Percentiles rank a stretch among this genome's conserved stretches.
Conservation (phyloP, 2,797 vertebrate species). For the Orientallactaga sibirica region DNA sequence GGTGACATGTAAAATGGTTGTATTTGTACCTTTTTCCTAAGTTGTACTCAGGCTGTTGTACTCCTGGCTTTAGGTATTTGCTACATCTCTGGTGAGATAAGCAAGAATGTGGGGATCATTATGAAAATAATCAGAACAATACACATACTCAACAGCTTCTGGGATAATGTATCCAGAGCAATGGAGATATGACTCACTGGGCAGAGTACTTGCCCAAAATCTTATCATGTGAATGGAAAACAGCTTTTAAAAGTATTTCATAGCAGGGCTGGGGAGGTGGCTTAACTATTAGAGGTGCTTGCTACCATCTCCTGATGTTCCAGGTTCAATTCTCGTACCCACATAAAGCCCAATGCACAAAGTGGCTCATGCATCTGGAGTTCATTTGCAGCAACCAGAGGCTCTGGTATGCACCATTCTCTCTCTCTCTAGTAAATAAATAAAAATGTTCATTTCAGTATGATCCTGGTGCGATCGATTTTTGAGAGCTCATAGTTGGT, state of each 20-base stretch:
- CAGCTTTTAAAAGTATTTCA: background rate
- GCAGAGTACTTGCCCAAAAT: background rate
- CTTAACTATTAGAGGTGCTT: no score
- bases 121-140: conserved; percentile 31
- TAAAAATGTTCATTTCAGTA: background rate
- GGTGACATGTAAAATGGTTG: conserved; percentile 13
- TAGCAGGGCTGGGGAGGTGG: no score
- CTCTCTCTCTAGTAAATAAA: background rate
- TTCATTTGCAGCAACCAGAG: no score
- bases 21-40: conserved; percentile 13
- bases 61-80: conserved; percentile 22
- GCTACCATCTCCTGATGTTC: no score
- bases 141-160: conserved; percentile 24
- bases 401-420: no score
- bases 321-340: no score
- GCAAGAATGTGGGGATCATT: background rate
- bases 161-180: background rate
- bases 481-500: background rate
- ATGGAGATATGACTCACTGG: no score
- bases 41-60: background rate
- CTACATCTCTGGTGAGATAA: conserved; percentile 2
- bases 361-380: no score
- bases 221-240: background rate
- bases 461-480: background rate
- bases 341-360: no score